Conservation (phyloP, 2,888 invertebrate species). For the Drosophila atroscutellata region DNA sequence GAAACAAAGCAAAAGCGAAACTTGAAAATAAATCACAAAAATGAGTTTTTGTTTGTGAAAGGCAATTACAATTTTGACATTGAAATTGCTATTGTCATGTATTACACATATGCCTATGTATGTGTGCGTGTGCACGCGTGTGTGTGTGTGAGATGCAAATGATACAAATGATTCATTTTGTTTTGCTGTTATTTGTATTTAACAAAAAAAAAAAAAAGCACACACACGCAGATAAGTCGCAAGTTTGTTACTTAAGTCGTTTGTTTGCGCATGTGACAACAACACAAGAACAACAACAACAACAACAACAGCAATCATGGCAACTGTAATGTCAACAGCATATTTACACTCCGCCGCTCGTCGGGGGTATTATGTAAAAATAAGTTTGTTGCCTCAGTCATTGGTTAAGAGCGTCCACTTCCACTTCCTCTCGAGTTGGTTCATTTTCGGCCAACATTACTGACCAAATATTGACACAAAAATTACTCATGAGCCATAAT, state of each 20-base stretch:
- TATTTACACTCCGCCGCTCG: constrained; percentile 9
- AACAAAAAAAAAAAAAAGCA: not conserved
- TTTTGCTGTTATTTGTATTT: constrained; percentile 55
- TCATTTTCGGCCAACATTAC: constrained; percentile 11
- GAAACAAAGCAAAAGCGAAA: constrained; percentile 1
- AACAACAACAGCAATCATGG: constrained; percentile 19
- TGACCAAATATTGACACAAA: constrained; percentile 51
- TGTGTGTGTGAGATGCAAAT: constrained; percentile 28
- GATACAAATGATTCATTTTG: constrained; percentile 52
- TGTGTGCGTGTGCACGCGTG: not conserved
- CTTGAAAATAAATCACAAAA: constrained; percentile 36
- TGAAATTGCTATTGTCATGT: constrained; percentile 49
- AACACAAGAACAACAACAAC: constrained; percentile 43
- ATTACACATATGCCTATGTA: constrained; percentile 8
- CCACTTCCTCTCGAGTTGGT: constrained; percentile 27
- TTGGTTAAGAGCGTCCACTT: constrained; percentile 23
- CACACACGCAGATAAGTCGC: constrained; percentile 16
- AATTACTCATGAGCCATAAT: constrained; percentile 38
- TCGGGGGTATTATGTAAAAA: constrained; percentile 51
- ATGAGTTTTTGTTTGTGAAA: constrained; percentile 27
- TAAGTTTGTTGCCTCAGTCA: constrained; percentile 53
- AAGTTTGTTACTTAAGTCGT: constrained; percentile 66
- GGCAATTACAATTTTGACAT: constrained; percentile 71
- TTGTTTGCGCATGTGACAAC: constrained; percentile 63
- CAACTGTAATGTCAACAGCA: constrained; percentile 44